Evolutionary conservation across 2,113 vertebrate species (phyloP).

Genomic region (Sceloporus undulatus): DNA sequence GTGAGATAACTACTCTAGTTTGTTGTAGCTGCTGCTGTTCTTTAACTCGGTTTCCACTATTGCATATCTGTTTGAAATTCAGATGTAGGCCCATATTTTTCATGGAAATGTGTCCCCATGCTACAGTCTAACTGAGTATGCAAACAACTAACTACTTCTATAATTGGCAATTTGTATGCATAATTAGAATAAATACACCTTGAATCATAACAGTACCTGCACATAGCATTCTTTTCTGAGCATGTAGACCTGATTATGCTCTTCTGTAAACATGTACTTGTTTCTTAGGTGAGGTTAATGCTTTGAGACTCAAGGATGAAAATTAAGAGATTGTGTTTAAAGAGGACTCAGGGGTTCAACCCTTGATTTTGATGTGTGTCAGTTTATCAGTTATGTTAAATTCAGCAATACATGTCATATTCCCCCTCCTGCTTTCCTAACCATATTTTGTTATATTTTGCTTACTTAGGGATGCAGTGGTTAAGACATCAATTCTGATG

Average conservation of each 20-base stretch:
- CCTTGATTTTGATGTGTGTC: not conserved
- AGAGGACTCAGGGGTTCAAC: not conserved
- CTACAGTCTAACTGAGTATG: conserved; percentile 15
- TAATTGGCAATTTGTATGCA: conserved; percentile 38
- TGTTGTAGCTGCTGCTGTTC: not conserved
- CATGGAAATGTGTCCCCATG: conserved; percentile 13
- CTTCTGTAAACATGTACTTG: not conserved
- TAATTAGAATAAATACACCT: conserved; percentile 20
- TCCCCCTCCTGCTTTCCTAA: not conserved
- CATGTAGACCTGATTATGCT: not conserved
- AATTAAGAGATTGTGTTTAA: not conserved
- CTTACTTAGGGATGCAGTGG: not conserved
- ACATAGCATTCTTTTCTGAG: conserved; percentile 10
- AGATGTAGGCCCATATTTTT: not conserved
- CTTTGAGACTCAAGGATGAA: conserved; percentile 15
- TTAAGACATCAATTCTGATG: no score
- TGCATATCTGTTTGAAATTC: conserved; percentile 10
- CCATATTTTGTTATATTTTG: not conserved
- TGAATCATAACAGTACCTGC: conserved; percentile 26
- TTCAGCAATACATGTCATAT: not conserved
- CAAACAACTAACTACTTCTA: conserved; percentile 23
- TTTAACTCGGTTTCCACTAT: not conserved
- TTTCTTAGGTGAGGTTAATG: not conserved
- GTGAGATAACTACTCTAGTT: not conserved
- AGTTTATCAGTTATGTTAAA: not conserved